Evolutionary conservation across 2,888 invertebrate genomes (phyloP).

Genomic region (Epistrophe eligans): DNA sequence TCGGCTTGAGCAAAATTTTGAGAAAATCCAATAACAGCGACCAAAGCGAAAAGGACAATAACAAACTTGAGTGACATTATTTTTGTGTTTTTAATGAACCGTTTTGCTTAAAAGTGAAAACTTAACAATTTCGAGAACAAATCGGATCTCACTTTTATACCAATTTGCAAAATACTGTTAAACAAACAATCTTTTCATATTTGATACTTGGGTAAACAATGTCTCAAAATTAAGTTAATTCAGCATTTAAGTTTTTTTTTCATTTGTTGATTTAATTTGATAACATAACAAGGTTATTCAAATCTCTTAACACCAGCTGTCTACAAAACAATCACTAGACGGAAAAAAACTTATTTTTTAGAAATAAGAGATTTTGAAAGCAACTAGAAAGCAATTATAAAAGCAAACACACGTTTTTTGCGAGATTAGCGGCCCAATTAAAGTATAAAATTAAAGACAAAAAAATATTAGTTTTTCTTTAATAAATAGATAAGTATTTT

Average conservation of each 20-base stretch:
- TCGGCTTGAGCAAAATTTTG: background rate
- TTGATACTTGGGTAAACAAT: background rate
- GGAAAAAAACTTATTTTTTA: background rate
- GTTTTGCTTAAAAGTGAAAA: background rate
- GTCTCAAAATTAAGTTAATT: background rate
- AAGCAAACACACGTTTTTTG: too few relatives aligned
- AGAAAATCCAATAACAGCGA: background rate
- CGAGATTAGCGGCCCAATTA: too few relatives aligned
- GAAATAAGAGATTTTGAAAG: too few relatives aligned
- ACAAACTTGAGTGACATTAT: background rate
- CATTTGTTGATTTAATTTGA: background rate
- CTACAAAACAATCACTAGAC: too few relatives aligned
- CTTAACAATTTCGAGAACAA: background rate
- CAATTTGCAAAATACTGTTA: background rate
- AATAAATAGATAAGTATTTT: too few relatives aligned
- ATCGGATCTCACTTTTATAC: background rate
- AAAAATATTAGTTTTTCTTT: too few relatives aligned
- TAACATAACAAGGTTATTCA: background rate
- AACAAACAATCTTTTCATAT: background rate
- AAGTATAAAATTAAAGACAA: too few relatives aligned
- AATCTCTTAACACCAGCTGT: too few relatives aligned
- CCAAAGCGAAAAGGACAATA: background rate
- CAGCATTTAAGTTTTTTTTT: too few relatives aligned
- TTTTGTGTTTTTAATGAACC: background rate
- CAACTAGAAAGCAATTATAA: too few relatives aligned